phyloP scores from a whole-genome alignment of 2,113 vertebrate species.

The Corvus hawaiiensis region DNA sequence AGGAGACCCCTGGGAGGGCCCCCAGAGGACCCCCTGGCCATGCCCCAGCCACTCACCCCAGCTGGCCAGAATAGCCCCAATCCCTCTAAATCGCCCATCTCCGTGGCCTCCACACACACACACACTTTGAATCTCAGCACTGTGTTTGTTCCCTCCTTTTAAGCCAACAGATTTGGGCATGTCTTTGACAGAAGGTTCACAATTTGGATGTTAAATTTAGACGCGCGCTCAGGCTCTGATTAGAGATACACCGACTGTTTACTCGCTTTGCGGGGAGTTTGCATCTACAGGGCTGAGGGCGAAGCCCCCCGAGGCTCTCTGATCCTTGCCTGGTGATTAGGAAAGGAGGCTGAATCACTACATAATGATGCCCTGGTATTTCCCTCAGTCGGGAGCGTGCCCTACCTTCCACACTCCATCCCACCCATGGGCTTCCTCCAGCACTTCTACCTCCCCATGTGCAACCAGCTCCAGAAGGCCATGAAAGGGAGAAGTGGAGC shows the following conservation, averaged over 20 bases:
- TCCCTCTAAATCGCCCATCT: not conserved
- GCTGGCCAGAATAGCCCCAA: fast-evolving
- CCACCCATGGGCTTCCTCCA: not conserved
- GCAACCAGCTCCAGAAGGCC: not conserved
- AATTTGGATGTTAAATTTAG: slow-evolving; percentile 65
- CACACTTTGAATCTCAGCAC: not conserved
- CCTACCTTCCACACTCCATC: not conserved
- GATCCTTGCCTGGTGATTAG: not conserved
- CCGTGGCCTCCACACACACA: not conserved
- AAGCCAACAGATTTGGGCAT: slow-evolving; percentile 37
- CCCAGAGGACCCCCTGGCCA: not conserved
- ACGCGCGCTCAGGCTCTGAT: not conserved
- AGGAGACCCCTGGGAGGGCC: not conserved
- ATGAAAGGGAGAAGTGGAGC: too few species aligned
- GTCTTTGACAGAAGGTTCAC: slow-evolving; percentile 13
- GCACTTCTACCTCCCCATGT: not conserved
- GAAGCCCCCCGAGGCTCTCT: slow-evolving; percentile 42
- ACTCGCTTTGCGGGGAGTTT: not conserved
- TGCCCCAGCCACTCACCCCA: not conserved
- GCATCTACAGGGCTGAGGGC: slow-evolving; percentile 26
- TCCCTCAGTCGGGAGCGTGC: not conserved
- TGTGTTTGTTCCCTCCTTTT: not conserved
- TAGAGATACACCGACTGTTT: slow-evolving; percentile 16
- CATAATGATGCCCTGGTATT: slow-evolving; percentile 46
- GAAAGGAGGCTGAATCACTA: slow-evolving; percentile 46